Evolutionary conservation across 2,113 vertebrate genomes (phyloP).

Genomic region (Sturnira hondurensis): DNA sequence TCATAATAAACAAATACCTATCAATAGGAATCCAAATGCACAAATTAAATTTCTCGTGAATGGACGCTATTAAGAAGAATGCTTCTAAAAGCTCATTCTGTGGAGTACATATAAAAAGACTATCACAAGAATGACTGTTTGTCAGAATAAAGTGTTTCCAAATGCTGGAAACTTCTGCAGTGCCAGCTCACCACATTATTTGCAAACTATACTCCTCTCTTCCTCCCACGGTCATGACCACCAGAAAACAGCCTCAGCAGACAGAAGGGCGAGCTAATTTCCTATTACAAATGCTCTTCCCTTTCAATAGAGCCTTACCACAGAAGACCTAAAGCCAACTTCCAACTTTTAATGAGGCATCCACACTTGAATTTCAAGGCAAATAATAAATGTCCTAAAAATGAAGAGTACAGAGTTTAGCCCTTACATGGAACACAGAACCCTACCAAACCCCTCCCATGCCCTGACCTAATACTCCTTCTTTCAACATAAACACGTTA

Average conservation of each 20-base stretch:
- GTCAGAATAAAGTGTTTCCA: conserved; percentile 69
- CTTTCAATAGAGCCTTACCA: conserved; percentile 48
- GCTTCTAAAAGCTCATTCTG: conserved; percentile 12
- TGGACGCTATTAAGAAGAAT: neutral
- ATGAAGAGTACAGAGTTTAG: neutral
- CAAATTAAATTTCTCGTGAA: conserved; percentile 26
- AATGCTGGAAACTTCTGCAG: conserved; percentile 65
- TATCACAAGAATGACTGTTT: conserved; percentile 58
- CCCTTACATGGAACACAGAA: neutral
- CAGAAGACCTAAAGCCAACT: conserved; percentile 48
- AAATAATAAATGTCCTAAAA: conserved; percentile 1
- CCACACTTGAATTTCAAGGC: conserved; percentile 22
- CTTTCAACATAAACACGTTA: conserved; percentile 10
- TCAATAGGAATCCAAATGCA: neutral
- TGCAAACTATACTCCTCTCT: conserved; percentile 47
- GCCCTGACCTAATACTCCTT: neutral
- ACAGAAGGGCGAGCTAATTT: conserved; percentile 46
- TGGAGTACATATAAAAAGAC: neutral
- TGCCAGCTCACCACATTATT: conserved; percentile 72
- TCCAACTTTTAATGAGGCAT: conserved; percentile 28
- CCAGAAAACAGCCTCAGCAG: conserved; percentile 55
- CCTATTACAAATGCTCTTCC: conserved; percentile 62
- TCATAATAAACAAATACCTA: neutral
- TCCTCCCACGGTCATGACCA: conserved; percentile 65
- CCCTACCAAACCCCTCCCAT: neutral